Percentiles rank a stretch among this genome's conserved stretches.
Evolutionary conservation across 2,113 vertebrate genomes (phyloP).

Genomic region (Plectropomus leopardus): DNA sequence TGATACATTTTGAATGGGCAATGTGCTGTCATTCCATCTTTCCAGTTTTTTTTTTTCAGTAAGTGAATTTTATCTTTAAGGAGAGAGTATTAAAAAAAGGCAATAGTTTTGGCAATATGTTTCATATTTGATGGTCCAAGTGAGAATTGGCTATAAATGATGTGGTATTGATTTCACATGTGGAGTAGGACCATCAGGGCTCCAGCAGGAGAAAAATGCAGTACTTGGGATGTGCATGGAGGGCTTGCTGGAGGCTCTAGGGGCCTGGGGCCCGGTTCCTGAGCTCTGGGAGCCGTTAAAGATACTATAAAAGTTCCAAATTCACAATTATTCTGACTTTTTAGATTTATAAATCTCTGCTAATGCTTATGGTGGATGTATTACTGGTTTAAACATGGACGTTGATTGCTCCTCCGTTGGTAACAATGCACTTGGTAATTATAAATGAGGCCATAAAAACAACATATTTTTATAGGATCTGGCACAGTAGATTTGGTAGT

Average conservation of each 20-base stretch:
- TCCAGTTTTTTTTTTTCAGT: constrained; percentile 43
- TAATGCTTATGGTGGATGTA: constrained; percentile 76
- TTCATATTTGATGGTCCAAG: constrained; percentile 80
- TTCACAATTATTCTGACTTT: constrained; percentile 82
- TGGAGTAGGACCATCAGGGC: constrained; percentile 67
- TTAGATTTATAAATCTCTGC: constrained; percentile 82
- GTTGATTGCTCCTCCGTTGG: constrained; percentile 66
- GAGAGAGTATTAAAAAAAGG: constrained; percentile 63
- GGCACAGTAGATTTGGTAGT: constrained; percentile 68
- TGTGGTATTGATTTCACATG: constrained; percentile 85
- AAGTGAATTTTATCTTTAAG: constrained; percentile 61
- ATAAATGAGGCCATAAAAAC: constrained; percentile 74
- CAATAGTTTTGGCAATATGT: constrained; percentile 76
- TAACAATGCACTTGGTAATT: constrained; percentile 80
- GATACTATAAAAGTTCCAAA: constrained; percentile 79
- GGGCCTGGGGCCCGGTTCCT: constrained; percentile 57
- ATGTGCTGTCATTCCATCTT: constrained; percentile 54
- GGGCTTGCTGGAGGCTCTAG: constrained; percentile 53
- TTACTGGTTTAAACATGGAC: constrained; percentile 79
- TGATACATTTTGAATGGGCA: constrained; percentile 34
- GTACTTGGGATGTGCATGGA: constrained; percentile 68
- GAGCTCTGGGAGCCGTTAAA: constrained; percentile 79
- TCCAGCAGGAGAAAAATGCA: constrained; percentile 46
- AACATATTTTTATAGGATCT: constrained; percentile 74
- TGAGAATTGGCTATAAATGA: constrained; percentile 81